A percentile compares a stretch with the other conserved stretches of the same genome.
Conservation (phyloP, 2,113 vertebrate genomes). For the Cryptotis parvus region DNA sequence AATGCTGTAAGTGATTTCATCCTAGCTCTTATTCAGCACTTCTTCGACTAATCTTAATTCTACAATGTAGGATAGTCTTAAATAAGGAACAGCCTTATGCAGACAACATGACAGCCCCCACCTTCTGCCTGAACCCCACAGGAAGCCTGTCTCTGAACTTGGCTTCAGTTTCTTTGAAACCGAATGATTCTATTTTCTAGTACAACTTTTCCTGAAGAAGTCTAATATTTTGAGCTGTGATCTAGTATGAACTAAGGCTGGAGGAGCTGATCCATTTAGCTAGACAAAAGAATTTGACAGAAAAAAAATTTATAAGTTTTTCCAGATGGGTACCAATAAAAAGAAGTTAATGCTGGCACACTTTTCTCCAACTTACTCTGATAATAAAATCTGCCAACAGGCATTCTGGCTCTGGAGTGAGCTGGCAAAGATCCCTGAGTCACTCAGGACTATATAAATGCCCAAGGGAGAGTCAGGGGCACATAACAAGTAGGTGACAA, state of each 20-base stretch:
- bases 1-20: neutral
- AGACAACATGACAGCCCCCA: neutral
- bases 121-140: no score
- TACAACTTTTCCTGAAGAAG: neutral
- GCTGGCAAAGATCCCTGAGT: neutral
- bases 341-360: neutral
- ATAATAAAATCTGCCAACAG: neutral
- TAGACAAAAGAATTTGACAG: neutral
- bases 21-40: neutral
- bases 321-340: neutral
- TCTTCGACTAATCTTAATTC: neutral
- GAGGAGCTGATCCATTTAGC: neutral
- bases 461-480: neutral
- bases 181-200: neutral
- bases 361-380: neutral
- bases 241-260: neutral
- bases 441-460: neutral
- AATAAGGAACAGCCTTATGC: neutral
- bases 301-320: conserved; percentile 20
- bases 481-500: neutral
- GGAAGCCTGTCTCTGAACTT: neutral
- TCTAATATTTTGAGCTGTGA: neutral
- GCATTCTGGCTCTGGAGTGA: neutral
- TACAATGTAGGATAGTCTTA: neutral
- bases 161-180: conserved; percentile 10